phyloP scores from a whole-genome alignment of 2,888 invertebrate genomes.

The Drosophila borealis region DNA sequence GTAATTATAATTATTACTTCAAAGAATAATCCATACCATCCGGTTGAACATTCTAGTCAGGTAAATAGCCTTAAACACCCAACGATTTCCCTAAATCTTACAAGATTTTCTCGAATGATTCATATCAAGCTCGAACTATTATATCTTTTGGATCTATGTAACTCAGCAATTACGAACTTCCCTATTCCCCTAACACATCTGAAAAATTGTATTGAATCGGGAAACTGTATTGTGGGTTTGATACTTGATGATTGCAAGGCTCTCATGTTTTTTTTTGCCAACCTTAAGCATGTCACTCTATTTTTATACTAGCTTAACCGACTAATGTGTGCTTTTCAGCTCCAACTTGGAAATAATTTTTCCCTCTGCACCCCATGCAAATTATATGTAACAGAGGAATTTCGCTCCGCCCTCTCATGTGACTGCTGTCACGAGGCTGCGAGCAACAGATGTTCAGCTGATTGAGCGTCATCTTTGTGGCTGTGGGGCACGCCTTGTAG shows the following conservation, averaged over 20 bases:
- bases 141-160: no score
- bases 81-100: no score
- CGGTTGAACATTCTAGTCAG: no score
- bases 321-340: neutral
- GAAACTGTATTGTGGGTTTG: no score
- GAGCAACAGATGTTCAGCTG: slow-evolving; percentile 68
- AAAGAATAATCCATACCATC: no score
- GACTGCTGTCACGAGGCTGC: slow-evolving; percentile 57
- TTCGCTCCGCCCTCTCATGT: slow-evolving; percentile 58
- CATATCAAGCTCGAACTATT: no score
- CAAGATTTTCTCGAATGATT: no score
- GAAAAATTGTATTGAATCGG: no score
- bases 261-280: neutral
- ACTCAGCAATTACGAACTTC: no score
- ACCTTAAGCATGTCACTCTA: slow-evolving; percentile 16
- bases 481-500: slow-evolving; percentile 60
- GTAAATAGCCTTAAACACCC: no score
- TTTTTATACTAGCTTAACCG: neutral
- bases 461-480: slow-evolving; percentile 65
- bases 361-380: slow-evolving; percentile 38
- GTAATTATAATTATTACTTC: no score
- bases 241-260: slow-evolving; percentile 20
- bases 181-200: no score
- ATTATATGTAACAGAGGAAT: slow-evolving; percentile 44
- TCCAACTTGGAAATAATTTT: neutral